Evolutionary conservation across 2,113 vertebrate species (phyloP), one percentile per base, ranked within the genome.

Genomic region (Labrus mixtus): DNA sequence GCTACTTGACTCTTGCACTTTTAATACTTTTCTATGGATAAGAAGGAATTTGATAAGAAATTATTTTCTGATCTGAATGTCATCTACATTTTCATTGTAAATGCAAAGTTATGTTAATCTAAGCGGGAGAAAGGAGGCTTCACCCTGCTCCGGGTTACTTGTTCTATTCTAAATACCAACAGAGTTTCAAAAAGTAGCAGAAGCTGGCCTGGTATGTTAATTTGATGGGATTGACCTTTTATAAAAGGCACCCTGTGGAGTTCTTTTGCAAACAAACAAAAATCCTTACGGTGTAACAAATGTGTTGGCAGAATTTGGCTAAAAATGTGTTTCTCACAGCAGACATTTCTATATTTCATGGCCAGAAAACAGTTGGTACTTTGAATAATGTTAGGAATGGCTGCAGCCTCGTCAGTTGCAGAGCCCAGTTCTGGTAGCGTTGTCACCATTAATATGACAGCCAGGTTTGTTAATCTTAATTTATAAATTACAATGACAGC

Each of bases 1-100:
- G 67, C 48, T 55, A 15, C 51, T 53, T 66, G 72, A 65, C 70
- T 69, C 60, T 41, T 36, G 7, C 64, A 19, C 46, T 59, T 43
- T 1, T 36, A 19, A 57, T 11, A 39, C 63, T 39, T 73, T 56
- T 57, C 25, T 53, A 3, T 37, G 36, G 11, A 54, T 43, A 68
- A 70, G 23, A 62, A 66, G n/a, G 25, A 48, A 59, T 8, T 8
- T 64, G 20, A 66, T 72, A 62, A 48, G 39, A 39, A 58, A 23
- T 20, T 3, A 19, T 41, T 19, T 58, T 33, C 29, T 39, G 8
- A 9, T 22, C n/a, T 41, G 39, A 41, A 41, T 41, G 39, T 10
- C 39, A 41, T 41, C 39, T 41, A 41, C 39, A 41, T 41, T 41
- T 41, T 41, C 39, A 10, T 10, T 10, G 39, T 41, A 41, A 41